Evolutionary conservation across 2,888 invertebrate genomes (phyloP).

Genomic region (Drosophila demipolita): DNA sequence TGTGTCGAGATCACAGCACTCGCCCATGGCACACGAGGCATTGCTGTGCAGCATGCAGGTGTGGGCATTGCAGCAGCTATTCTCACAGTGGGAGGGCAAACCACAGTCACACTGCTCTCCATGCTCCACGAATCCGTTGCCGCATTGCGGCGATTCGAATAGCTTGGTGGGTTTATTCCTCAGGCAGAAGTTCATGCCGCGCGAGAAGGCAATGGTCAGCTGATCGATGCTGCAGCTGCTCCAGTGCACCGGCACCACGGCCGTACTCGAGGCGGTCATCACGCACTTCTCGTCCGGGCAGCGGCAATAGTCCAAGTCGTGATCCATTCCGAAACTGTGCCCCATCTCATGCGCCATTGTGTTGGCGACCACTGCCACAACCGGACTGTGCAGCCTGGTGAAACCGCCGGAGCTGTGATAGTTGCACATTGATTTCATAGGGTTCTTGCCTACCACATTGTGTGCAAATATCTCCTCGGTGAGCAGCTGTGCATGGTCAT

Average conservation of each 20-base stretch:
- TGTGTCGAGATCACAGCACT: slow-evolving; percentile 95
- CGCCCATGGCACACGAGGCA: slow-evolving; percentile 97
- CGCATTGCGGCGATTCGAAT: slow-evolving; percentile 95
- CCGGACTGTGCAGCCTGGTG: slow-evolving; percentile 95
- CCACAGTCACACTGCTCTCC: slow-evolving; percentile 98
- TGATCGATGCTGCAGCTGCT: slow-evolving; percentile 97
- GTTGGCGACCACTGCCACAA: slow-evolving; percentile 95
- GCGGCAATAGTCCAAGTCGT: slow-evolving; percentile 94
- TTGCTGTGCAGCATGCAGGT: slow-evolving; percentile 94
- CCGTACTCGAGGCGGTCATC: slow-evolving; percentile 97
- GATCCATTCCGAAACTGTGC: slow-evolving; percentile 99
- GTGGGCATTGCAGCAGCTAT: slow-evolving; percentile 92
- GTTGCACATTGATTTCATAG: slow-evolving; percentile 98
- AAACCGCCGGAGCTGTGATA: slow-evolving; percentile 98
- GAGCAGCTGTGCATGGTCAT: slow-evolving; percentile 96
- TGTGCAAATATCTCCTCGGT: slow-evolving; percentile 95
- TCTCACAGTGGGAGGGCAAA: slow-evolving; percentile 90
- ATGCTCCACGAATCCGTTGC: slow-evolving; percentile 97
- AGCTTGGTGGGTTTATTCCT: slow-evolving; percentile 94
- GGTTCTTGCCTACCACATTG: slow-evolving; percentile 98
- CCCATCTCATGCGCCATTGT: slow-evolving; percentile 99
- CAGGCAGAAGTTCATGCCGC: slow-evolving; percentile 98
- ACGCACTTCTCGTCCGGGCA: slow-evolving; percentile 97
- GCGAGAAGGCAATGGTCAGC: slow-evolving; percentile 94
- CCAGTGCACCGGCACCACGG: slow-evolving; percentile 94